Evolutionary conservation across 2,797 vertebrate species (phyloP).

Genomic region (Catostomus latipinnis): DNA sequence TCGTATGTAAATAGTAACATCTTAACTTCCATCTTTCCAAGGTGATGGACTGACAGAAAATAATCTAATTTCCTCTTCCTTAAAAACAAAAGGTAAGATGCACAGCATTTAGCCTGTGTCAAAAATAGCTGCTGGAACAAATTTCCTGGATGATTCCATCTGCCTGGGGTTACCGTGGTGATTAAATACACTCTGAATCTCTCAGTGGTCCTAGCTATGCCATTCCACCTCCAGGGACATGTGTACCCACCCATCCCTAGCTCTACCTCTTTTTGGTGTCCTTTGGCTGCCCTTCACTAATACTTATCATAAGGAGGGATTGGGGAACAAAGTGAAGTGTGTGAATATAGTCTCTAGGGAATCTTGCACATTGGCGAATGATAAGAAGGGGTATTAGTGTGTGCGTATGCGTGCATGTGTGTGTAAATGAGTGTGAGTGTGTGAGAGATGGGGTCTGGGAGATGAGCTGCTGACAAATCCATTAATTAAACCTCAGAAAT

Average conservation of each 20-base stretch:
- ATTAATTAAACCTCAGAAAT: constrained; percentile 70
- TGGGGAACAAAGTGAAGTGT: constrained; percentile 48
- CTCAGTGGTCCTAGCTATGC: constrained; percentile 56
- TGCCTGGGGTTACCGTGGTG: constrained; percentile 70
- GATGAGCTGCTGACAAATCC: constrained; percentile 67
- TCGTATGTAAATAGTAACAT: not conserved
- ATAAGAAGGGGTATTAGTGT: constrained; percentile 54
- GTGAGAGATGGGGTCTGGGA: constrained; percentile 28
- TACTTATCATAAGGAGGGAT: constrained; percentile 17
- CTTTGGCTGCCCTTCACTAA: not conserved
- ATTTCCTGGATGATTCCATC: constrained; percentile 70
- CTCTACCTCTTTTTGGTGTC: not conserved
- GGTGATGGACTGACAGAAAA: not conserved
- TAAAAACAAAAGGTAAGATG: constrained; percentile 26
- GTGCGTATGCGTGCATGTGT: constrained; percentile 25
- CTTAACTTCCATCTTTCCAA: not conserved
- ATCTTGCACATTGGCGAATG: constrained; percentile 57
- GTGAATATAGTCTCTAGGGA: constrained; percentile 57
- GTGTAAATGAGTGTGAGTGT: constrained; percentile 2
- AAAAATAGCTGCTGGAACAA: constrained; percentile 61
- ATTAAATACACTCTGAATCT: constrained; percentile 69
- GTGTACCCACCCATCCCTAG: not conserved
- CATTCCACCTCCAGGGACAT: constrained; percentile 50
- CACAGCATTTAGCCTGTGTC: constrained; percentile 18
- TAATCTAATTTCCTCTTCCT: not conserved